phyloP scores from a whole-genome alignment of 1,140 invertebrate genomes.

The Ceratitis capitata region DNA sequence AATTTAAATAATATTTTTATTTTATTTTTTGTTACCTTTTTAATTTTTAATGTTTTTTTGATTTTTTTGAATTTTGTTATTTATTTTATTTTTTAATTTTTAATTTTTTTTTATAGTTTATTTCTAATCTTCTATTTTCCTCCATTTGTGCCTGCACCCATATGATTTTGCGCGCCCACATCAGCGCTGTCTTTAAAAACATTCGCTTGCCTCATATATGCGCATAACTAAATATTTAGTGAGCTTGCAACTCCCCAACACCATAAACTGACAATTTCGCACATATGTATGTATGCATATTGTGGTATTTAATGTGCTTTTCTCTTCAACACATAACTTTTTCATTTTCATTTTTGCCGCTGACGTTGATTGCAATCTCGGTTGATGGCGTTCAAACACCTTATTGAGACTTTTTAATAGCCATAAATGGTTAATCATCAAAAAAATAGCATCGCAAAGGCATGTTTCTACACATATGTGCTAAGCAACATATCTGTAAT shows the following conservation, averaged over 20 bases:
- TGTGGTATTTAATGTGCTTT: not conserved
- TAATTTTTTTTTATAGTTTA: too few species aligned
- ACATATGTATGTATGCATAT: not conserved
- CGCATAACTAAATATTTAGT: too few species aligned
- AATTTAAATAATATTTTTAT: too few species aligned
- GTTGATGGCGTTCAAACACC: constrained; percentile 33
- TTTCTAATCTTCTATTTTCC: too few species aligned
- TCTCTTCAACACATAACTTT: not conserved
- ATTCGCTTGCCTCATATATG: not conserved
- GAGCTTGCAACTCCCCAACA: not conserved
- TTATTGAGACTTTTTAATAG: constrained; percentile 32
- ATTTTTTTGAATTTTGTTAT: not conserved
- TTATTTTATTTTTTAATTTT: not conserved
- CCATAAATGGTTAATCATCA: constrained; percentile 28
- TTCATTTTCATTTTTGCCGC: constrained; percentile 5
- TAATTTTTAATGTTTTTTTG: too few species aligned
- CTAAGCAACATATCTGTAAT: too few species aligned
- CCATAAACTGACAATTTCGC: not conserved
- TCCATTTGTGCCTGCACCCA: not conserved
- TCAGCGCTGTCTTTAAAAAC: not conserved
- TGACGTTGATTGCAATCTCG: not conserved
- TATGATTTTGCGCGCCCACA: not conserved
- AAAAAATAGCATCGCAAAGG: not conserved
- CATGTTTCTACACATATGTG: not conserved
- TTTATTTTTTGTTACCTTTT: too few species aligned